Base-by-base conservation (phyloP, 2,797 vertebrate species). In the Varecia variegata region DNA sequence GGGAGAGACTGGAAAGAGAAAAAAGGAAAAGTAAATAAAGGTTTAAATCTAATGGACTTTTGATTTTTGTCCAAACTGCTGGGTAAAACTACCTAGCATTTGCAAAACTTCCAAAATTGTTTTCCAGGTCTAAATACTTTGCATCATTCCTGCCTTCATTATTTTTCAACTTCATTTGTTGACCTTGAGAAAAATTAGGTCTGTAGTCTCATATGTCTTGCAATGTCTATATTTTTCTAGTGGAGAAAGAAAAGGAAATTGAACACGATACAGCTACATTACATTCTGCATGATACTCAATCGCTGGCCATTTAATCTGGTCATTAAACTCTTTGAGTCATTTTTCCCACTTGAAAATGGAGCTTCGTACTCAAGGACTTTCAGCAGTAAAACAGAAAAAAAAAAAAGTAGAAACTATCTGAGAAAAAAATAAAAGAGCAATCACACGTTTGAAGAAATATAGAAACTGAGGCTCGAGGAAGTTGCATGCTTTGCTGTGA, bases 131-230 rank as follows among this genome's bases (percentile, higher is more conserved):
- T 67, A 82, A 76, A 71, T 45, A 70, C 43, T 83, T 85, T 50
- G 30, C 50, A 23, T 43, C 23, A 54, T 82, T 74, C 88, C 20
- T 70, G 43, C 68, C 58, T 60, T 88, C 54, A 82, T 70, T 70
- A 45, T 86, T 95, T 91, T 50, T 54, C 18, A 52, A 43, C n/a
- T 81, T 82, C 40, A n/a, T 90, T 92, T 81, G 50, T 56, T 86
- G 89, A 74, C 93, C 77, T 95, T 74, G 77, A 93, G 71, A 76
- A 96, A 83, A 79, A n/a, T 73, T 65, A 73, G 38, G 35, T 77
- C 60, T 77, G 1, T 50, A 27, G 38, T 92, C 35, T 93, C 79
- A 5, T 70, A 3, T 58, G 38, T 93, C 82, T 95, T 62, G 74
- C 23, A 43, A 15, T 32, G 43, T 52, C 35, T 82, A 11, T 82